phyloP scores from a whole-genome alignment of 2,113 vertebrate genomes.

The Patagioenas fasciata region DNA sequence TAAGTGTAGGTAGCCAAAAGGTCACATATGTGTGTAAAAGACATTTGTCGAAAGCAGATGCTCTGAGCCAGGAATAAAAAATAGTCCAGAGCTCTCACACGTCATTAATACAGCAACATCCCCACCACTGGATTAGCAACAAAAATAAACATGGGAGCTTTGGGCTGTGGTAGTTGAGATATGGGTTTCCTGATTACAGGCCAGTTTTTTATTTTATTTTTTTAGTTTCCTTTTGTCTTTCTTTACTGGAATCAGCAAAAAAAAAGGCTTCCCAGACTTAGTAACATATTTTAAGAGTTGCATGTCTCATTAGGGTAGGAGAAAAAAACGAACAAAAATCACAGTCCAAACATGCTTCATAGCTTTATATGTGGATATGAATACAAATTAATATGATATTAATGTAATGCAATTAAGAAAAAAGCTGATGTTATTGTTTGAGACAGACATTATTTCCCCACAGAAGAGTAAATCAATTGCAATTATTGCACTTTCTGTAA shows the following conservation, averaged over 20 bases:
- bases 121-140: not conserved
- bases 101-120: not conserved
- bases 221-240: not conserved
- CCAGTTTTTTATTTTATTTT: not conserved
- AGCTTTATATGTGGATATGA: not conserved
- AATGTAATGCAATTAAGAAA: slow-evolving; percentile 52
- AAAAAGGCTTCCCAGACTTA: not conserved
- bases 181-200: not conserved
- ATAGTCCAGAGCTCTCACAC: not conserved
- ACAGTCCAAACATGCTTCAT: not conserved
- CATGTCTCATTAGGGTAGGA: not conserved
- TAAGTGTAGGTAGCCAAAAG: not conserved
- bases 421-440: slow-evolving; percentile 63
- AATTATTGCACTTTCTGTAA: slow-evolving; percentile 57
- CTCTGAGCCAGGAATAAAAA: not conserved
- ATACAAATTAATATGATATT: slow-evolving; percentile 52
- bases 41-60: slow-evolving; percentile 51
- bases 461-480: slow-evolving; percentile 66
- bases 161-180: not conserved
- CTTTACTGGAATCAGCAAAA: not conserved
- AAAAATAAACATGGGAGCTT: not conserved
- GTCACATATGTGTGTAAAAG: not conserved
- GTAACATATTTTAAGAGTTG: not conserved
- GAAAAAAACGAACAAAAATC: too few relatives aligned
- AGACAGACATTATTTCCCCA: slow-evolving; percentile 61